Evolutionary conservation across 2,797 vertebrate genomes (phyloP).

Genomic region (Falco concolor): DNA sequence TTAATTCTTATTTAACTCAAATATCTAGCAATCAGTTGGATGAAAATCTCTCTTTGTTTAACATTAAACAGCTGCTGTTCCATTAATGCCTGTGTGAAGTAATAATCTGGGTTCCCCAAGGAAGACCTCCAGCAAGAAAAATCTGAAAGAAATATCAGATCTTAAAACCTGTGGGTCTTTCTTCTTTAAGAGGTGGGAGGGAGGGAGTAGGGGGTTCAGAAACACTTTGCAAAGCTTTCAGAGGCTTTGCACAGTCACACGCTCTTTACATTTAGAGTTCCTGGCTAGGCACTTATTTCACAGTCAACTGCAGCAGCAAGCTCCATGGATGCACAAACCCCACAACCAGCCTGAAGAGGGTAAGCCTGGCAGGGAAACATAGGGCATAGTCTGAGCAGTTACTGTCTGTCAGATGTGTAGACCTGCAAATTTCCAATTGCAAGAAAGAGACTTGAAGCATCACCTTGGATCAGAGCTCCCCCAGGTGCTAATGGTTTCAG

Average conservation of each 20-base stretch:
- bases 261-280: not conserved
- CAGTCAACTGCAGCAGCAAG: not conserved
- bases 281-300: not conserved
- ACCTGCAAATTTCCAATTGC: not conserved
- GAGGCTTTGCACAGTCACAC: not conserved
- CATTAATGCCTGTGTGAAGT: constrained; percentile 5
- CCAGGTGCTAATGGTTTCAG: not conserved
- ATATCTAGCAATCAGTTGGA: constrained; percentile 51
- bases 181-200: not conserved
- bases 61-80: constrained; percentile 43
- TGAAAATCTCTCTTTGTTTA: constrained; percentile 43
- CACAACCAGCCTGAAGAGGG: not conserved
- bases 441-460: not conserved
- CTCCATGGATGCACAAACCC: not conserved
- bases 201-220: not conserved
- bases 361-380: not conserved
- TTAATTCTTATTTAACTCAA: constrained; percentile 39
- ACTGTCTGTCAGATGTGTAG: not conserved
- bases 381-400: not conserved
- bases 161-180: not conserved
- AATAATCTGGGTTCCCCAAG: not conserved
- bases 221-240: not conserved
- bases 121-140: constrained; percentile 42
- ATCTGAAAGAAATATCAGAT: not conserved
- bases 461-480: not conserved